These are phyloP conservation scores for Epinotia bilunana DNA, from an alignment of 2,888 invertebrate species.

Conservation along the genomic window DNA sequence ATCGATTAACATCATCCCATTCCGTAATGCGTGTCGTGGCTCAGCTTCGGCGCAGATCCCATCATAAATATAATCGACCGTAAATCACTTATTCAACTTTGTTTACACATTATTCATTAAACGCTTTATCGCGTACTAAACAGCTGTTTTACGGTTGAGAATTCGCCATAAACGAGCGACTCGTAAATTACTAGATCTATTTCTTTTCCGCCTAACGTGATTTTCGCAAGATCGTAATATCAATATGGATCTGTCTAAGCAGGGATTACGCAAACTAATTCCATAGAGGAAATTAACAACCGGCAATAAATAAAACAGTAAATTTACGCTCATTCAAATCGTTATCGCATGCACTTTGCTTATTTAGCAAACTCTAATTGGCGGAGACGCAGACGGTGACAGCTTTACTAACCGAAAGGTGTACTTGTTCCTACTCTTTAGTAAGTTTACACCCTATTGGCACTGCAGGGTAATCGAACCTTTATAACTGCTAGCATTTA, in stretches of 20 bases:
- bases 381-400: constrained; percentile 51
- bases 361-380: constrained; percentile 63
- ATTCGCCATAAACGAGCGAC: constrained; percentile 49
- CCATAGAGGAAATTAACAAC: constrained; percentile 51
- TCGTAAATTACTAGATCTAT: constrained; percentile 44
- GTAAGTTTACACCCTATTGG: constrained; percentile 1
- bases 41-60: constrained; percentile 50
- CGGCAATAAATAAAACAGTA: constrained; percentile 49
- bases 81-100: constrained; percentile 61
- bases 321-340: constrained; percentile 48
- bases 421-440: constrained; percentile 53
- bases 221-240: constrained; percentile 33
- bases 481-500: constrained; percentile 36
- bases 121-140: constrained; percentile 48
- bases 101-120: constrained; percentile 58
- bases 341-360: constrained; percentile 54
- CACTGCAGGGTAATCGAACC: constrained; percentile 25
- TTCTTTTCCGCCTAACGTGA: constrained; percentile 45
- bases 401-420: constrained; percentile 56
- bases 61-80: constrained; percentile 62
- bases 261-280: constrained; percentile 49
- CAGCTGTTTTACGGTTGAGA: constrained; percentile 44
- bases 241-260: constrained; percentile 8
- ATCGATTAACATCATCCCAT: constrained; percentile 50
- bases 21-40: constrained; percentile 49